Base-by-base conservation (phyloP, 2,113 vertebrate species). In the Rhineura floridana region DNA sequence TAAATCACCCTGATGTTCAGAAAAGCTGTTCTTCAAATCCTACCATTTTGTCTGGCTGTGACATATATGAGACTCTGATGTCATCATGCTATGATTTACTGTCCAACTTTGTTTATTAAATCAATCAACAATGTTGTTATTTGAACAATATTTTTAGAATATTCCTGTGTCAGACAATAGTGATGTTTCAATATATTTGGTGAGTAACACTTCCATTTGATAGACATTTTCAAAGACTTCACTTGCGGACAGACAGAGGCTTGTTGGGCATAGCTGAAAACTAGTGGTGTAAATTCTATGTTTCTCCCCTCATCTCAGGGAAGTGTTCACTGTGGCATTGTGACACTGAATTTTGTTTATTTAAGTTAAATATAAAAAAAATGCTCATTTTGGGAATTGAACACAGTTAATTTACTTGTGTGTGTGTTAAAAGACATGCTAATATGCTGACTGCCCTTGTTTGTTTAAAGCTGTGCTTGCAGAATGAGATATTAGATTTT, bases 21-120 rank as follows among this genome's bases (percentile, higher is more conserved):
- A 84, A 44, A 19, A 83, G 0, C 21, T 44, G 3, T 3, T 79
- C 33, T 85, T 59, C 82, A 10, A 48, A 85, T 52, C 42, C 0
- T 7, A 30, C 25, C 23, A 12, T 48, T 8, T 46, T 19, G 50
- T 50, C 12, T 1, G 0, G 0, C 65, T 92, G 36, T 84, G 0
- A 0, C 39, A 1, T 72, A 69, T 69, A 69, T 70, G 72, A 52
- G 0, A 83, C 9, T 42, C 87, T 67, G 52, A 62, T 83, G 13
- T n/a, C 39, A 76, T 52, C 0, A 0, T 30, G 0, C 0, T 15
- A 3, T 76, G 1, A 2, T 42, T 84, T 85, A 39, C 23, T n/a
- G 46, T 0, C 8, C 67, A 77, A 2, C 36, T 55, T 17, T 78
- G 77, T 25, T 3, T 4, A 21, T 15, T 8, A 75, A 89, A 28